These are phyloP conservation scores for Tyria jacobaeae DNA, from an alignment of 2,888 invertebrate genomes.

Conservation along the genomic window DNA sequence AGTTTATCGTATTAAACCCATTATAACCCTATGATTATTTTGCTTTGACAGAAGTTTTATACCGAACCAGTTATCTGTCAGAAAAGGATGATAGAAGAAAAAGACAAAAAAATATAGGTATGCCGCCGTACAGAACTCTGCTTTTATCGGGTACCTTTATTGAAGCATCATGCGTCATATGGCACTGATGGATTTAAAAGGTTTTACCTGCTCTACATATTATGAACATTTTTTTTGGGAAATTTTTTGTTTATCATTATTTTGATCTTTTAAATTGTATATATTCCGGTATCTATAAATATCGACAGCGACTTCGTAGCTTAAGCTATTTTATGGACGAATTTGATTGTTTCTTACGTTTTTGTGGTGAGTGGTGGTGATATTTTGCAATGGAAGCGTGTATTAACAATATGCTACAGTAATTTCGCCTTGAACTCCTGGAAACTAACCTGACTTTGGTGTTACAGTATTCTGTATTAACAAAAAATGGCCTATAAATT, in stretches of 20 bases:
- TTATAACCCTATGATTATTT: slow-evolving; percentile 17
- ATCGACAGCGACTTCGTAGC: slow-evolving; percentile 28
- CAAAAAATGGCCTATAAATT: too few species aligned
- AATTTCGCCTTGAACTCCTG: slow-evolving; percentile 35
- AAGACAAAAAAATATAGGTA: background rate
- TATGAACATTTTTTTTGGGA: background rate
- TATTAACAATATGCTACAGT: slow-evolving; percentile 17
- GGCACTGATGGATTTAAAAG: slow-evolving; percentile 41
- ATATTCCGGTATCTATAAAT: slow-evolving; percentile 7
- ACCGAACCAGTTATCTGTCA: background rate
- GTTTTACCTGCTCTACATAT: slow-evolving; percentile 2
- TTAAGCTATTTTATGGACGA: slow-evolving; percentile 49
- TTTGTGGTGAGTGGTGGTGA: slow-evolving; percentile 35
- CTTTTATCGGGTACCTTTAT: slow-evolving; percentile 30
- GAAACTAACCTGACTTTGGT: slow-evolving; percentile 22
- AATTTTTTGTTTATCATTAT: slow-evolving; percentile 12
- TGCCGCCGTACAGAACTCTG: slow-evolving; percentile 10
- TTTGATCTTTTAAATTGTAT: background rate
- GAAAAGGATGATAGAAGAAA: background rate
- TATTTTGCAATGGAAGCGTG: slow-evolving; percentile 34
- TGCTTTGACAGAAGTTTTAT: slow-evolving; percentile 15
- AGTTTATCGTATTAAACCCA: slow-evolving; percentile 13
- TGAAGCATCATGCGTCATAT: slow-evolving; percentile 29
- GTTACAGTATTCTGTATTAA: background rate
- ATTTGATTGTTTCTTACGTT: slow-evolving; percentile 46